phyloP scores from a whole-genome alignment of 2,113 vertebrate species.

The Pseudorasbora parva region DNA sequence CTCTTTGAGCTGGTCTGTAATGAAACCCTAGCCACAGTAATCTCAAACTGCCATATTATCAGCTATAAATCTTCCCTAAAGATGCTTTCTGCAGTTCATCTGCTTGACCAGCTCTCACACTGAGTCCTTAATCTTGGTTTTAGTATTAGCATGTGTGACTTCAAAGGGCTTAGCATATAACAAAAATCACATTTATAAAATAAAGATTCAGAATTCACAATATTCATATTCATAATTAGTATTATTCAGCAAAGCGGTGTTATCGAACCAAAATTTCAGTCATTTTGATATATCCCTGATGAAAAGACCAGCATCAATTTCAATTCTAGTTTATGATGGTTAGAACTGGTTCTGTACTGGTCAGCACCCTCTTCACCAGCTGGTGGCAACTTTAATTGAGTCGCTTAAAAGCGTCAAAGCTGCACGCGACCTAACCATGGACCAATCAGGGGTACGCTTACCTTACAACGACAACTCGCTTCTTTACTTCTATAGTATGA shows the following conservation, averaged over 20 bases:
- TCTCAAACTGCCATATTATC: constrained; percentile 54
- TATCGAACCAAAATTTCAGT: not conserved
- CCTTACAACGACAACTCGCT: not conserved
- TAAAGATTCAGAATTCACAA: not conserved
- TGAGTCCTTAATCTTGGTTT: constrained; percentile 20
- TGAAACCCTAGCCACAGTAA: constrained; percentile 52
- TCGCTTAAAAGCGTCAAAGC: not conserved
- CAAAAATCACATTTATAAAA: not conserved
- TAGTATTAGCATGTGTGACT: not conserved
- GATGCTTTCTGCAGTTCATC: constrained; percentile 38
- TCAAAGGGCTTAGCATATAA: not conserved
- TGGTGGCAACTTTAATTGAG: too few relatives aligned
- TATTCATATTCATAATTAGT: not conserved
- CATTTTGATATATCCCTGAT: not conserved
- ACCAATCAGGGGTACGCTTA: not conserved
- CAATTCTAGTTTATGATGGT: not conserved
- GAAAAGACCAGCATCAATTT: not conserved
- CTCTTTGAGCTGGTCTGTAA: constrained; percentile 55
- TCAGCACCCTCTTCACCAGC: constrained; percentile 6
- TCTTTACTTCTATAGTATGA: not conserved
- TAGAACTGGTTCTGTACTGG: not conserved
- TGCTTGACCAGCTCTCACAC: constrained; percentile 24
- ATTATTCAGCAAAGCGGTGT: not conserved
- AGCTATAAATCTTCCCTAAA: constrained; percentile 50
- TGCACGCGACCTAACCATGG: not conserved